Base-by-base conservation (phyloP, 64 coral and sea anemone species). In the Porites lutea region DNA sequence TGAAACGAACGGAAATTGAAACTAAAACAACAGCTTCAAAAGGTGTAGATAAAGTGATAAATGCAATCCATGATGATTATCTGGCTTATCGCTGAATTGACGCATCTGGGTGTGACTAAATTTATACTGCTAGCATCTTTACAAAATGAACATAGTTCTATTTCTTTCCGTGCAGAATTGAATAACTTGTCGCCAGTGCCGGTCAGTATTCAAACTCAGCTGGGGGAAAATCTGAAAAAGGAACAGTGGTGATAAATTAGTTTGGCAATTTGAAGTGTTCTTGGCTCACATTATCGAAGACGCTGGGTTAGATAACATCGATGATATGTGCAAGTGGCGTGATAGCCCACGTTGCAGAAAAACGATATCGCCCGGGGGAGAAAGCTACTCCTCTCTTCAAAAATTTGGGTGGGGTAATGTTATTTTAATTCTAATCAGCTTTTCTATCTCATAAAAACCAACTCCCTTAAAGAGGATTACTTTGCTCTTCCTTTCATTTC, bases 211-310 rank as follows among this genome's bases (percentile, higher is more conserved):
- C 63, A 8, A 82, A 47, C 59, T 65, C 43, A 4, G 65, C 4
- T 2, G 79, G 79, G 6, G n/a, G 59, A 64, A 82, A 64, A 82
- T 82, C 79, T 82, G 79, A 82, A 82, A 82, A 13, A 65, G 43
- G 64, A 82, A 63, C 13, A 82, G 2, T 5, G 60, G 49, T 13
- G 13, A 47, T 3, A 64, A 65, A 48, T 64, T 64, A 48, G 58
- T 82, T 43, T 78, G 51, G 57, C 12, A 45, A 37, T 1, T 37
- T 55, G 11, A 48, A 47, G 59, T 48, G 37, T 15, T 13, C 60
- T 14, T 59, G 20, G 50, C 21, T 54, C 37, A 19, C 13, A 82
- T 6, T 7, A 5, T 65, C 47, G 6, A 73, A 18, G 13, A 0
- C 15, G 19, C 64, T 23, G 43, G 53, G 16, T 15, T 9, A 65